phyloP scores from a whole-genome alignment of 2,888 invertebrate species.

The Cheilosia grossa region DNA sequence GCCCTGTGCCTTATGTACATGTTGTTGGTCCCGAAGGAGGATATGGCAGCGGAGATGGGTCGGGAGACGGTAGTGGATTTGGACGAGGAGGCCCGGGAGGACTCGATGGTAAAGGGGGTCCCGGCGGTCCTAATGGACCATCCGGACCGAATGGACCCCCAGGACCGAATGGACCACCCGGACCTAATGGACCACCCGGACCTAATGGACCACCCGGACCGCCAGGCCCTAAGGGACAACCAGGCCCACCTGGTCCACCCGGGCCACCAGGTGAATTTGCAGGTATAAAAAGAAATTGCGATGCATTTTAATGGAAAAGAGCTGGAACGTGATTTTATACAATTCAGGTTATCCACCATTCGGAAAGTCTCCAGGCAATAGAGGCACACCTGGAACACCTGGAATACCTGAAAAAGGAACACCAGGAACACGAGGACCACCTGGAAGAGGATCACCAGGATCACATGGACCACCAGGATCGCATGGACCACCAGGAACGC shows the following conservation, averaged over 20 bases:
- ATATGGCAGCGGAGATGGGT: background rate
- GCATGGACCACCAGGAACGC: background rate
- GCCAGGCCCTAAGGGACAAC: conserved; percentile 57
- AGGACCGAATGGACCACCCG: conserved; percentile 78
- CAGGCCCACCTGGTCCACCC: background rate
- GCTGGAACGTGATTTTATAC: too few relatives aligned
- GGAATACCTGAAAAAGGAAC: background rate
- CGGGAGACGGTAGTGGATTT: too few relatives aligned
- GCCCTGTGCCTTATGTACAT: background rate
- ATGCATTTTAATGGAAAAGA: too few relatives aligned
- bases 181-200: conserved; percentile 77
- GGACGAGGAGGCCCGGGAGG: too few relatives aligned
- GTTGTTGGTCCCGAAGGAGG: background rate
- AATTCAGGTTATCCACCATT: too few relatives aligned
- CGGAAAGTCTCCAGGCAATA: background rate
- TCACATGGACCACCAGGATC: too few relatives aligned
- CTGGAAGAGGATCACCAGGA: too few relatives aligned
- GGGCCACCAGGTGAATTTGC: too few relatives aligned
- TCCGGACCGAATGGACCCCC: conserved; percentile 76
- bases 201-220: conserved; percentile 78
- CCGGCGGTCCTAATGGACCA: conserved; percentile 78
- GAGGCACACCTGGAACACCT: background rate
- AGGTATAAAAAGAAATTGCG: too few relatives aligned
- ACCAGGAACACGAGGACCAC: background rate
- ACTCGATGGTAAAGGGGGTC: conserved; percentile 1